These are phyloP conservation scores for Drepanosiphum platanoidis DNA, from an alignment of 2,888 invertebrate genomes.

Conservation along the genomic window DNA sequence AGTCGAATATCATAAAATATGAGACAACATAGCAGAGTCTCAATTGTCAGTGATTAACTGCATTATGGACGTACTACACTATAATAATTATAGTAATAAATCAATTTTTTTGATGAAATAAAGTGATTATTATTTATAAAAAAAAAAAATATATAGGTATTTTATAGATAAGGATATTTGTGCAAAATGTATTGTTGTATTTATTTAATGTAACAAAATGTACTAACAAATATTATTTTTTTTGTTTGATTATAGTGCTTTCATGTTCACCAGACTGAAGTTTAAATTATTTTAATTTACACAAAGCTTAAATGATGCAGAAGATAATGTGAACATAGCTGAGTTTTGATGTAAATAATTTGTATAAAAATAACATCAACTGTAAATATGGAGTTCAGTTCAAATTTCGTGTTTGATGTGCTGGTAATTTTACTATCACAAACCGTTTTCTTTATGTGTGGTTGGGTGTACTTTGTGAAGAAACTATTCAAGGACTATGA, in stretches of 20 bases:
- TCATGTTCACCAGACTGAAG: background rate
- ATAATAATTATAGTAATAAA: too few species aligned
- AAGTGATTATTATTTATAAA: too few species aligned
- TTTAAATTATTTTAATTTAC: background rate
- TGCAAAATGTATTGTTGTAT: background rate
- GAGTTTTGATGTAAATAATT: conserved; percentile 22
- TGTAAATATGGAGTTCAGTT: conserved; percentile 47
- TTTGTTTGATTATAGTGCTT: conserved; percentile 17
- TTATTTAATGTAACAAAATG: conserved; percentile 10
- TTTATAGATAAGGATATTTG: background rate
- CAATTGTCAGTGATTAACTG: too few species aligned
- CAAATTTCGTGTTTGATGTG: conserved; percentile 45
- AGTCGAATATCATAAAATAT: too few species aligned
- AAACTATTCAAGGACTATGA: conserved; percentile 97
- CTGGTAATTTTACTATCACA: conserved; percentile 68
- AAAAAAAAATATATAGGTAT: background rate
- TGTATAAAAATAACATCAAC: background rate
- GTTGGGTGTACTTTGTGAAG: conserved; percentile 98
- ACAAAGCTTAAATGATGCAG: background rate
- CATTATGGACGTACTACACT: too few species aligned
- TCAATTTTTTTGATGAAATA: too few species aligned
- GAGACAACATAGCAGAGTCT: too few species aligned
- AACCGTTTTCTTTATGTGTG: conserved; percentile 94
- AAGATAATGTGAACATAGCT: background rate
- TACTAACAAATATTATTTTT: background rate